Base-by-base conservation (phyloP, 1,140 invertebrate species). In the Danaus plexippus region DNA sequence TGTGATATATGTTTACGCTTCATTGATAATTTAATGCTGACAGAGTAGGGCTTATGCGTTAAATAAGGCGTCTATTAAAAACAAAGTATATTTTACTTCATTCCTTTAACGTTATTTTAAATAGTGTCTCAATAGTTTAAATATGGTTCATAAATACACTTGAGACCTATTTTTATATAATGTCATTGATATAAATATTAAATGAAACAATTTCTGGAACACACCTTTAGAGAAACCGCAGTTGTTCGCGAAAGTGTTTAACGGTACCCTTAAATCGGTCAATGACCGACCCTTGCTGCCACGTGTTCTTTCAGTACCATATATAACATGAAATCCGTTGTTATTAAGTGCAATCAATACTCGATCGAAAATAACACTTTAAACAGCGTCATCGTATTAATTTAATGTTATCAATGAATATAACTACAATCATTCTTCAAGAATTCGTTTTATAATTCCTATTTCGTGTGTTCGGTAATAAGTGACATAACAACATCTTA, bases 201-300 rank as follows among this genome's bases (percentile, higher is more conserved):
- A 40, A 43, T 50, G 46, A 46, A 59, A 49, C 43, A 15, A 47
- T 47, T 13, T 56, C 46, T 22, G 22, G 44, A 47, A 52, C 15
- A 13, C 22, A 32, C 22, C 22, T 32, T 32, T 32, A 32, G 22
- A 32, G 1, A 32, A 32, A 32, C 22, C 22, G 7, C 49, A 40
- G 53, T 51, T 51, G 48, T 45, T 52, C 69, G 73, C 71, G 67
- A 82, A 82, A 82, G 70, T 74, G 75, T 74, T 78, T 85, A 81
- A 77, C 75, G 75, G 79, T 73, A 61, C 64, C 64, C 61, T 66
- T 63, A 73, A 72, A 72, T 69, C 63, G 81, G 77, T 80, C 77
- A 73, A 61, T 67, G 80, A 75, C 79, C 80, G 74, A 72, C 77
- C 79, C 76, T 72, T 73, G 61, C 62, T 61, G 59, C 59, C 74